These are phyloP conservation scores for Lepidotrigona ventralis DNA, from an alignment of 1,140 invertebrate genomes.

Conservation along the genomic window DNA sequence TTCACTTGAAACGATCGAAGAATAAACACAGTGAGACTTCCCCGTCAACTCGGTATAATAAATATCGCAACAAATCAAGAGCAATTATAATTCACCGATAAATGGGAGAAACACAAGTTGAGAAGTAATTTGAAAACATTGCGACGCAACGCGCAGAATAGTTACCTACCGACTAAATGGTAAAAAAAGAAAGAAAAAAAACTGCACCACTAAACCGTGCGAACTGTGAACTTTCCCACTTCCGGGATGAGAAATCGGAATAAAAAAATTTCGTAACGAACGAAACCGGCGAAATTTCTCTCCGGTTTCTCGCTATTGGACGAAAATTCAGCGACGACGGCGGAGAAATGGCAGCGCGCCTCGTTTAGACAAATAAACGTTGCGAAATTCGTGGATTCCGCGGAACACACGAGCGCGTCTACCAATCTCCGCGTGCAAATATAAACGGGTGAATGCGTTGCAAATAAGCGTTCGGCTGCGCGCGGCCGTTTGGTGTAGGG, in stretches of 20 bases:
- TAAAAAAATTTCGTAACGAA: not conserved
- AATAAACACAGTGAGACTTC: not conserved
- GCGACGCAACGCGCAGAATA: not conserved
- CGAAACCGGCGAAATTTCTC: not conserved
- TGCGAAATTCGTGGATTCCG: constrained; percentile 26
- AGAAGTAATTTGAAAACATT: not conserved
- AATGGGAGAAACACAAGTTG: not conserved
- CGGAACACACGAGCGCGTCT: constrained; percentile 11
- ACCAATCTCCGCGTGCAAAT: constrained; percentile 65
- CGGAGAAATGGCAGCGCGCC: not conserved
- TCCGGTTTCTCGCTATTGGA: not conserved
- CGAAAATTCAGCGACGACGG: not conserved
- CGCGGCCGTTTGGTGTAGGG: constrained; percentile 26
- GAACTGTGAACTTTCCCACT: not conserved
- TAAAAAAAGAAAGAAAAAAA: not conserved
- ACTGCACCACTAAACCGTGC: not conserved
- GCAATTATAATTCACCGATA: not conserved
- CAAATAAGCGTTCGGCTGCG: constrained; percentile 62
- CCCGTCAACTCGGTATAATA: not conserved
- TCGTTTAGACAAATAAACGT: constrained; percentile 44
- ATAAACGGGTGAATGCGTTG: constrained; percentile 66
- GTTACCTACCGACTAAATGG: not conserved
- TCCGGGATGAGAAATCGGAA: not conserved
- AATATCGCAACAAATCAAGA: not conserved
- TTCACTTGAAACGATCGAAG: not conserved